Conservation (phyloP, 2,797 vertebrate genomes). For the Rhynchonycteris naso region DNA sequence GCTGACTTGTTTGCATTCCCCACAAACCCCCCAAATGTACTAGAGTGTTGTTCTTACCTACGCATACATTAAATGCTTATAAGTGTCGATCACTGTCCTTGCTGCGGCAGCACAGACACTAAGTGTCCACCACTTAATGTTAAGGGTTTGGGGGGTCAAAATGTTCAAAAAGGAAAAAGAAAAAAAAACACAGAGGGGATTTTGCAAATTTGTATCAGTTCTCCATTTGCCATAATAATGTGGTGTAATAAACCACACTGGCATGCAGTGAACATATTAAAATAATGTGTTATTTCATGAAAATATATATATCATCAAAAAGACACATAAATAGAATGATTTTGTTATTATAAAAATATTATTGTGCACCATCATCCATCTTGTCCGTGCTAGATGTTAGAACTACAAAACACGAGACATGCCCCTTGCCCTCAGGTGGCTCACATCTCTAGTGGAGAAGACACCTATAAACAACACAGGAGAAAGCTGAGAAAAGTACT, state of each 20-base stretch:
- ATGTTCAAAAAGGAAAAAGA: neutral
- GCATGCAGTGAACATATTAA: neutral
- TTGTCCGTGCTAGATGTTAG: neutral
- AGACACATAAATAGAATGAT: neutral
- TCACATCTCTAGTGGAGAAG: neutral
- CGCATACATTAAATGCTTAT: neutral
- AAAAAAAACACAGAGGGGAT: neutral
- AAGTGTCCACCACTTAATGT: neutral
- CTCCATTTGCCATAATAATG: neutral
- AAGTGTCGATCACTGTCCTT: neutral
- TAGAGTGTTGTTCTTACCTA: neutral
- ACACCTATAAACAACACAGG: neutral
- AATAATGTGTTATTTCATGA: neutral
- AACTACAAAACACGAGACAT: slow-evolving; percentile 18
- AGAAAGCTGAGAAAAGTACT: neutral
- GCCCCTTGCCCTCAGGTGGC: neutral
- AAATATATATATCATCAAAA: neutral
- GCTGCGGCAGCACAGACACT: neutral
- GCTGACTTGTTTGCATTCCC: neutral
- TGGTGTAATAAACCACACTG: neutral
- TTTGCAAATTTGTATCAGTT: neutral
- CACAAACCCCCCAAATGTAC: neutral
- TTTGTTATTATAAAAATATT: neutral
- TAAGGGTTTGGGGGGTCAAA: neutral
- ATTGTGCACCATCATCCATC: neutral